Conservation (phyloP, 2,797 vertebrate genomes). For the Oryzias dopingdopingensis region DNA sequence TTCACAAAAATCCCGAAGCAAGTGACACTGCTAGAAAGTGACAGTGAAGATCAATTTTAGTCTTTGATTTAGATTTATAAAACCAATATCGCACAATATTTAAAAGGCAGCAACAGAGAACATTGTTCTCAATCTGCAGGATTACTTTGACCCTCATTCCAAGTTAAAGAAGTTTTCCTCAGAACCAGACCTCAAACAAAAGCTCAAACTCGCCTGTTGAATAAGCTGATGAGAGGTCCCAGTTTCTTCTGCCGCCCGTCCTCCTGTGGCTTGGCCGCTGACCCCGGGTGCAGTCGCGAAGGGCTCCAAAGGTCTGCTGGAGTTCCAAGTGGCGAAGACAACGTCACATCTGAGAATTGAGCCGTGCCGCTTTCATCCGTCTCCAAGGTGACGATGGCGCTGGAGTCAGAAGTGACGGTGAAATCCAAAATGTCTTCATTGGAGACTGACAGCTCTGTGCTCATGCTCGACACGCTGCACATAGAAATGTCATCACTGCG, state of each 20-base stretch:
- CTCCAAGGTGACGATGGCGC: constrained; percentile 90
- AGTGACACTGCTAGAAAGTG: too few species aligned
- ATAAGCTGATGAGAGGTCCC: constrained; percentile 83
- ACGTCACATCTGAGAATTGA: constrained; percentile 78
- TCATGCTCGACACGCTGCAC: constrained; percentile 90
- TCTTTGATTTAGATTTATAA: too few species aligned
- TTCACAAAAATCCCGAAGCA: too few species aligned
- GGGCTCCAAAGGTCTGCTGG: constrained; percentile 51
- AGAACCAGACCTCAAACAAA: not conserved
- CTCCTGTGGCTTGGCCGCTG: constrained; percentile 50
- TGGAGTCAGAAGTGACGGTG: constrained; percentile 89
- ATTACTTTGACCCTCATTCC: too few species aligned
- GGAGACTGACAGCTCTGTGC: constrained; percentile 90
- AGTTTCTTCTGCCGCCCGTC: constrained; percentile 72
- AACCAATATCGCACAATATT: too few species aligned
- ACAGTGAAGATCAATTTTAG: too few species aligned
- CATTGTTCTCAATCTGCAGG: too few species aligned
- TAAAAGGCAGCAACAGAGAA: too few species aligned
- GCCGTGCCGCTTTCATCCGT: constrained; percentile 74
- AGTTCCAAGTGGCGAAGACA: constrained; percentile 67
- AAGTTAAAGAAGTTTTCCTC: not conserved
- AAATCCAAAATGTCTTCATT: constrained; percentile 90
- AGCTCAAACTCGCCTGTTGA: constrained; percentile 77
- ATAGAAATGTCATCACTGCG: constrained; percentile 87
- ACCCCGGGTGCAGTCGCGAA: not conserved